Conservation (phyloP, 1,140 invertebrate genomes). For the Mylabris phalerata region DNA sequence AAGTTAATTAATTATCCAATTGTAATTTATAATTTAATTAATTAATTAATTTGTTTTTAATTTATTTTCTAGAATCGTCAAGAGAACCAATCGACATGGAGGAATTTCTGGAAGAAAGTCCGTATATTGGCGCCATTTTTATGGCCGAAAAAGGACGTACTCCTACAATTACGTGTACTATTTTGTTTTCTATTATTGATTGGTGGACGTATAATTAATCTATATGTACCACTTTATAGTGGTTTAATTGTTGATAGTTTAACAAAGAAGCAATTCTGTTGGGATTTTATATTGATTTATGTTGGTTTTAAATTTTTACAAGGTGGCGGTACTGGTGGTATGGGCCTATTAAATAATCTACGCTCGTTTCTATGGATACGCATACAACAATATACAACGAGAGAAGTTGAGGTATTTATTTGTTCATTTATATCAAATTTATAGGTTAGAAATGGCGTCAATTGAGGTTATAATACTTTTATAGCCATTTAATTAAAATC, state of each 20-base stretch:
- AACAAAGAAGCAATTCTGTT: slow-evolving; percentile 58
- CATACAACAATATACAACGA: slow-evolving; percentile 91
- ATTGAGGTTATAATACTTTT: too few species aligned
- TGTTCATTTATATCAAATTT: background rate
- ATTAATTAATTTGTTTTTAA: background rate
- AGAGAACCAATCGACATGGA: slow-evolving; percentile 69
- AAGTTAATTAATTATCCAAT: too few species aligned
- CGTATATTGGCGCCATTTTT: slow-evolving; percentile 79
- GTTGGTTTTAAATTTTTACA: slow-evolving; percentile 86
- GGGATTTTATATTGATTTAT: slow-evolving; percentile 84
- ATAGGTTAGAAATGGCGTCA: background rate
- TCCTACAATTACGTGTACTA: slow-evolving; percentile 76
- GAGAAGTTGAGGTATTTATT: slow-evolving; percentile 70
- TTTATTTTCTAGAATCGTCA: slow-evolving; percentile 41
- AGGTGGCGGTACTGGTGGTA: slow-evolving; percentile 83
- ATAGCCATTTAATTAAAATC: too few species aligned
- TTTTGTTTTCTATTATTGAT: slow-evolving; percentile 74
- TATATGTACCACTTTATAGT: slow-evolving; percentile 90
- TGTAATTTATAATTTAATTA: background rate
- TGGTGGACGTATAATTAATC: slow-evolving; percentile 80
- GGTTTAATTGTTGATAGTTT: slow-evolving; percentile 67
- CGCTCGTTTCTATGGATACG: slow-evolving; percentile 89
- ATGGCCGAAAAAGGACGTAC: slow-evolving; percentile 81
- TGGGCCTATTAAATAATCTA: slow-evolving; percentile 88
- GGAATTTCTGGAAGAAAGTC: slow-evolving; percentile 70